Evolutionary conservation across 2,113 vertebrate species (phyloP).

Genomic region (Pedionomus torquatus): DNA sequence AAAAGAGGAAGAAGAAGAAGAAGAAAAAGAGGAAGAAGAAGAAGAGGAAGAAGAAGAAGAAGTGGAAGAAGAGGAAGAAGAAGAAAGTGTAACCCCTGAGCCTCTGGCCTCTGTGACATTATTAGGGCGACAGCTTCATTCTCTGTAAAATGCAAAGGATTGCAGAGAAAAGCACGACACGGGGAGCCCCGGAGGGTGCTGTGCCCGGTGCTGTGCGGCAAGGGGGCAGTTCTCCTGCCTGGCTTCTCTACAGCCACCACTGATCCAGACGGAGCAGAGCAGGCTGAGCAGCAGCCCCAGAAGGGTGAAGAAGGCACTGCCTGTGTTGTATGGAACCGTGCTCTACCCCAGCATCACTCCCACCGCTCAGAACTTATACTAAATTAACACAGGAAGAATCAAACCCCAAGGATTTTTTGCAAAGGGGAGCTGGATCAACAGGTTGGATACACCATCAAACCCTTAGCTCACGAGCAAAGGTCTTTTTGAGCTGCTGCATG

Average conservation of each 20-base stretch:
- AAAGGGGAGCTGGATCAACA: background rate
- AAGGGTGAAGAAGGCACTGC: background rate
- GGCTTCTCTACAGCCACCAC: background rate
- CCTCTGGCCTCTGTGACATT: accelerated
- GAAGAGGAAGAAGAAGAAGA: no score
- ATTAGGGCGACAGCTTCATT: background rate
- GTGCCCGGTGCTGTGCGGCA: background rate
- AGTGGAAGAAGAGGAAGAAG: no score
- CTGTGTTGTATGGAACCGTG: accelerated
- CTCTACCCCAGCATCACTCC: accelerated
- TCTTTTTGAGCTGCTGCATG: background rate
- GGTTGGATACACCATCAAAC: background rate
- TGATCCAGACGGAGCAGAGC: background rate
- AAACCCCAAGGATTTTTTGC: background rate
- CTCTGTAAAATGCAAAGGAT: background rate
- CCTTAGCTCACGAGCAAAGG: background rate
- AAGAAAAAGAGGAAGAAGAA: no score
- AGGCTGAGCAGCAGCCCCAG: background rate
- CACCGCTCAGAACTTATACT: accelerated
- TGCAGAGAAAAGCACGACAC: background rate
- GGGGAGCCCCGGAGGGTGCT: background rate
- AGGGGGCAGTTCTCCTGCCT: background rate
- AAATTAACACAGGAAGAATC: background rate
- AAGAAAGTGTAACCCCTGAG: background rate
- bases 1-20: no score